Percentiles rank a stretch among this genome's conserved stretches.
Evolutionary conservation across 2,888 invertebrate species (phyloP).

Genomic region (Exephanes ischioxanthus): DNA sequence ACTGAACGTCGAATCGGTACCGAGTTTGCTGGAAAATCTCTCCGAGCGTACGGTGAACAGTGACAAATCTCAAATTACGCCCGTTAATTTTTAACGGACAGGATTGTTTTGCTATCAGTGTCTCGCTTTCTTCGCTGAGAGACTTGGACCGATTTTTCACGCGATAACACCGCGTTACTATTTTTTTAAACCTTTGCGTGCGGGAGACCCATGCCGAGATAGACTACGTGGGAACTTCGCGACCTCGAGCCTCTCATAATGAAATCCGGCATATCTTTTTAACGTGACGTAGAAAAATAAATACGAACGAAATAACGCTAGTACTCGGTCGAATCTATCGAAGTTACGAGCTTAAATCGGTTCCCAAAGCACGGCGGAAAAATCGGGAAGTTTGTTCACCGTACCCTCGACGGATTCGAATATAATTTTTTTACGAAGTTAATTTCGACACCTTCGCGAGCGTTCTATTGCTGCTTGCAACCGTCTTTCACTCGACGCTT

Average conservation of each 20-base stretch:
- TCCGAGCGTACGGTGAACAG: neutral
- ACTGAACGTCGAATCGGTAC: neutral
- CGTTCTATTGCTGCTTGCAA: conserved; percentile 87
- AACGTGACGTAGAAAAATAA: neutral
- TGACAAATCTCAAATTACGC: neutral
- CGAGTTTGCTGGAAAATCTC: neutral
- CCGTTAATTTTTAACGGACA: neutral
- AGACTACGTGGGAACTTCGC: neutral
- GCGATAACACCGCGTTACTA: neutral
- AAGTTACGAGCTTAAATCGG: neutral
- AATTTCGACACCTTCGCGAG: neutral
- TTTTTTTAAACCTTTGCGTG: neutral
- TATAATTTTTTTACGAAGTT: neutral
- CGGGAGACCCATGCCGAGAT: neutral
- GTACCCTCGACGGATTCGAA: neutral
- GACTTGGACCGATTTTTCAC: neutral
- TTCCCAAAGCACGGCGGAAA: neutral
- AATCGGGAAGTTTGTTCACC: neutral
- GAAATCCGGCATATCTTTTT: neutral
- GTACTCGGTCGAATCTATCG: neutral
- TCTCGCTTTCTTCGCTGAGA: neutral
- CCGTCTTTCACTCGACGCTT: conserved; percentile 87
- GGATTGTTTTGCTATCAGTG: neutral
- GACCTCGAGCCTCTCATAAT: conserved; percentile 3
- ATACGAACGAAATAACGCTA: neutral